phyloP scores from a whole-genome alignment of 2,113 vertebrate genomes.

The Sinosuthora webbiana region DNA sequence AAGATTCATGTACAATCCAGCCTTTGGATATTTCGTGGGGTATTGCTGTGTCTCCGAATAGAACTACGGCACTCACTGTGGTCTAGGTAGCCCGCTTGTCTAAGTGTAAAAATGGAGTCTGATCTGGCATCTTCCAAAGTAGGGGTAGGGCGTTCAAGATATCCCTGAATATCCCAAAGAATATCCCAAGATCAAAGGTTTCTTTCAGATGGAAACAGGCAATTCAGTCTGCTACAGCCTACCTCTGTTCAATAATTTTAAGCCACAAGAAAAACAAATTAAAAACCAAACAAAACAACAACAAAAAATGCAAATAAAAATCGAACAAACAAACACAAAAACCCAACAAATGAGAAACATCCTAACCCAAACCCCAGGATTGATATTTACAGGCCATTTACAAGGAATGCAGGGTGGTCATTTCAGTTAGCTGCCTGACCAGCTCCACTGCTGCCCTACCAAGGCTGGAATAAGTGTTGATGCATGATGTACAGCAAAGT shows the following conservation, averaged over 20 bases:
- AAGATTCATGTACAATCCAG: background rate
- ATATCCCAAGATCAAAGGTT: background rate
- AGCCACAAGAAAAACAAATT: background rate
- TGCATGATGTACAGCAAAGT: background rate
- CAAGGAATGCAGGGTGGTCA: background rate
- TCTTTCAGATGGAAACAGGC: background rate
- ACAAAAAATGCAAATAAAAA: background rate
- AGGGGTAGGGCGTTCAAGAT: background rate
- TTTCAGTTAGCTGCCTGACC: background rate
- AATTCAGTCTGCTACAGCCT: background rate
- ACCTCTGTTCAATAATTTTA: background rate
- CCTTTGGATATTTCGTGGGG: background rate
- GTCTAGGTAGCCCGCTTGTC: fast-evolving
- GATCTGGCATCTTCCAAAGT: background rate
- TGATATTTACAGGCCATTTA: background rate
- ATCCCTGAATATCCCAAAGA: background rate
- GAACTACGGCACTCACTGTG: background rate
- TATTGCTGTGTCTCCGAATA: fast-evolving
- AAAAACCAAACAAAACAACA: background rate
- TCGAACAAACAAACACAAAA: fast-evolving
- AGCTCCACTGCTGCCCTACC: background rate
- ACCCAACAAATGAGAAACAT: background rate
- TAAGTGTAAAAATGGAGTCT: background rate
- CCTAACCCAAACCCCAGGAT: background rate
- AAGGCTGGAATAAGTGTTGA: background rate